These are phyloP conservation scores for Campaea margaritaria DNA, from an alignment of 2,888 invertebrate species.

Conservation along the genomic window DNA sequence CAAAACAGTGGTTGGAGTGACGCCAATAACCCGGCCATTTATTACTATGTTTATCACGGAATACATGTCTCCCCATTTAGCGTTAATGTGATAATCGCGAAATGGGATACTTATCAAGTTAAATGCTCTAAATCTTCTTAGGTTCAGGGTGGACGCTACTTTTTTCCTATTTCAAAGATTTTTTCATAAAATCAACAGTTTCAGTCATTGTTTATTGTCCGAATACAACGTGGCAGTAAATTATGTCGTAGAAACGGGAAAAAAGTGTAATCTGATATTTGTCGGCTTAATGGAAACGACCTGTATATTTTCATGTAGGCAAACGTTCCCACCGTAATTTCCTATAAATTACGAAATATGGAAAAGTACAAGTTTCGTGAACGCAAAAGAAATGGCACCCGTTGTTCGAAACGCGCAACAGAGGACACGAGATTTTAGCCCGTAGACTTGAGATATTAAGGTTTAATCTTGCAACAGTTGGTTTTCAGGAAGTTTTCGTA, in stretches of 20 bases:
- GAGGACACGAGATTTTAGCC: conserved; percentile 41
- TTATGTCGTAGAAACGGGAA: no score
- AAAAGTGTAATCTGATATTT: no score
- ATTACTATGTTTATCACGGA: conserved; percentile 22
- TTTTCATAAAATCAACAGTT: no score
- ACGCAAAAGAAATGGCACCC: conserved; percentile 34
- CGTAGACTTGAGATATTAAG: conserved; percentile 50
- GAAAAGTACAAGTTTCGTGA: conserved; percentile 38
- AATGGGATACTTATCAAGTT: not conserved
- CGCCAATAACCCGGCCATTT: conserved; percentile 20
- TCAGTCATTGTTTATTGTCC: no score
- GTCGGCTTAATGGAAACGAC: no score
- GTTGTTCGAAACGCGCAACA: conserved; percentile 25
- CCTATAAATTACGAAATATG: conserved; percentile 41
- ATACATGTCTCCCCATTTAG: conserved; percentile 6
- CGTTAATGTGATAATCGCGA: not conserved
- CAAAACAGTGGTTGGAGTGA: conserved; percentile 21
- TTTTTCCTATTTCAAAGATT: no score
- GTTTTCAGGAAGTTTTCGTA: conserved; percentile 66
- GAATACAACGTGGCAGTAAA: no score
- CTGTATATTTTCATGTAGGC: no score
- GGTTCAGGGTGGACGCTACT: no score
- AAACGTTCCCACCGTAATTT: conserved; percentile 4
- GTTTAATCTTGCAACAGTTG: conserved; percentile 58
- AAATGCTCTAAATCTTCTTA: no score